Evolutionary conservation across 2,888 invertebrate genomes (phyloP), one percentile per base, ranked within the genome.

Genomic region (Xestoiulus laeticollis): DNA sequence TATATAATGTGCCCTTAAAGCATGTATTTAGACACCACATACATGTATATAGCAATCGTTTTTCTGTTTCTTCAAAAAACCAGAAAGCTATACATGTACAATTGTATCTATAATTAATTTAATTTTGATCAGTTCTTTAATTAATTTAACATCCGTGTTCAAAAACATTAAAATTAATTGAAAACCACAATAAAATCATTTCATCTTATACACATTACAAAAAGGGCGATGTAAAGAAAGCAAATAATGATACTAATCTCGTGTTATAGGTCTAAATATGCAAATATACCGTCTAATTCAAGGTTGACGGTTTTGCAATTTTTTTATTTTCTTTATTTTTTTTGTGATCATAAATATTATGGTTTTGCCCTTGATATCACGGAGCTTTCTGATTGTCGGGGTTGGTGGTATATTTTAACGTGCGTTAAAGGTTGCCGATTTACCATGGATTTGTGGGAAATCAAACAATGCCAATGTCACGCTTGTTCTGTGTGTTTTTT

Each of bases 381-480:
- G 26, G 68, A 68, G 68, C 68, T 68, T 68, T 68, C 26, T 26
- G 68, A 68, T 68, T 68, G 68, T 68, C 68, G 68, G 68, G 68
- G 68, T 68, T 68, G 68, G 68, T 68, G 68, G 68, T 68, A 26
- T 68, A 68, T 68, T 68, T 68, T 68, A 68, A 68, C 26, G 68
- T 68, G 68, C 68, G 68, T 68, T 26, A 68, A 68, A 68, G 68
- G 68, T 68, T 68, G 68, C 68, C 68, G 10, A 68, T 68, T 68
- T 68, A 68, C 68, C 68, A 68, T 26, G 68, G 68, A 68, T 68
- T 68, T 68, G 68, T 26, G 68, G 26, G 68, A 68, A 68, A 68
- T 68, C 68, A 68, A 68, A 68, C 68, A 68, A 68, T 68, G 68
- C 68, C 68, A 68, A 68, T 68, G 68, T 68, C 68, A 68, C 68